These are phyloP conservation scores for Parapristionchus giblindavisi DNA, from an alignment of 2,888 invertebrate genomes.

Conservation along the genomic window DNA sequence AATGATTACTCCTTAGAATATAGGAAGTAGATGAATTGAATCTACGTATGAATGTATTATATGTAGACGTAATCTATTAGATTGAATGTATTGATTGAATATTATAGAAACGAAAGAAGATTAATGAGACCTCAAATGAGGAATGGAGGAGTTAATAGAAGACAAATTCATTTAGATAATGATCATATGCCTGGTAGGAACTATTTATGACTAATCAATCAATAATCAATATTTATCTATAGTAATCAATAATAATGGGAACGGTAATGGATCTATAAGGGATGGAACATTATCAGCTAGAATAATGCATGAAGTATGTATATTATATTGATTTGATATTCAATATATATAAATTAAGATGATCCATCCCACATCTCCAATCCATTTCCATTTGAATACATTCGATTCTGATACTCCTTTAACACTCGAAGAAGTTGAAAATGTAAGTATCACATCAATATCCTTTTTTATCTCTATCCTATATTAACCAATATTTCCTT, in stretches of 20 bases:
- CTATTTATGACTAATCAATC: not conserved
- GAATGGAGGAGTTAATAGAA: conserved; percentile 13
- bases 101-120: too few relatives aligned
- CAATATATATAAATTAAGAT: conserved; percentile 13
- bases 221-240: not conserved
- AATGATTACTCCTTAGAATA: not conserved
- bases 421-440: conserved; percentile 60
- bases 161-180: conserved; percentile 14
- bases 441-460: not conserved
- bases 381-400: conserved; percentile 58
- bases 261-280: conserved; percentile 23
- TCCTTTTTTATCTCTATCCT: not conserved
- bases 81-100: too few relatives aligned
- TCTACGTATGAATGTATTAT: too few relatives aligned
- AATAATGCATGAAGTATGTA: conserved; percentile 6
- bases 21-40: not conserved
- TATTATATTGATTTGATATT: not conserved
- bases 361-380: conserved; percentile 45
- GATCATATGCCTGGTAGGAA: not conserved
- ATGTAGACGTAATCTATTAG: too few relatives aligned
- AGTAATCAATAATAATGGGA: conserved; percentile 46
- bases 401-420: conserved; percentile 59
- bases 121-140: not conserved
- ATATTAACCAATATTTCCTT: not conserved
- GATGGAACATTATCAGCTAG: conserved; percentile 10